Evolutionary conservation across 2,113 vertebrate genomes (phyloP).

Genomic region (Thomomys bottae): DNA sequence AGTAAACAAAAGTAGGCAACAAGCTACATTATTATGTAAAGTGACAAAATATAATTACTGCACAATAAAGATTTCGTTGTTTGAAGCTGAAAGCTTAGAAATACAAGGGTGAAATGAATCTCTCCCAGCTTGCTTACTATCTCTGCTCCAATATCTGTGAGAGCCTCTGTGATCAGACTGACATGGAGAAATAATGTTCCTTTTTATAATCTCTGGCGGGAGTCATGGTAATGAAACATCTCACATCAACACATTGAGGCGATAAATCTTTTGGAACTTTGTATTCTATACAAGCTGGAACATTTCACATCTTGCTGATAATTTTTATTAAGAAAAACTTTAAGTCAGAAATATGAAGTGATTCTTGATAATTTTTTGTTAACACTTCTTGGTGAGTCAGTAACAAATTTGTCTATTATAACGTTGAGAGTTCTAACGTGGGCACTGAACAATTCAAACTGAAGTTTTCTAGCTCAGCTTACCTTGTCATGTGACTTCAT

Average conservation of each 20-base stretch:
- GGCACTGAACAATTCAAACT: neutral
- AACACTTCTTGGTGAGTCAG: constrained; percentile 35
- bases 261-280: constrained; percentile 62
- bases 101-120: neutral
- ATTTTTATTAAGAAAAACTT: constrained; percentile 6
- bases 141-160: constrained; percentile 4
- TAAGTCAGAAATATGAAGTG: constrained; percentile 62
- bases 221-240: constrained; percentile 33
- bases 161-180: constrained; percentile 50
- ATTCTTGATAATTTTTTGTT: neutral
- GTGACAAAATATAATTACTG: constrained; percentile 75
- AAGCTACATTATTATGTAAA: constrained; percentile 66
- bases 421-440: neutral
- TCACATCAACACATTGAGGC: constrained; percentile 36
- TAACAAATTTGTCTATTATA: constrained; percentile 30
- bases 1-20: constrained; percentile 62
- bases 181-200: constrained; percentile 58
- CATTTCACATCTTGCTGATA: constrained; percentile 2
- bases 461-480: neutral
- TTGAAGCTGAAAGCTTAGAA: constrained; percentile 59
- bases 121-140: constrained; percentile 53
- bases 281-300: constrained; percentile 19
- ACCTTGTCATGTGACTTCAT: neutral
- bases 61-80: constrained; percentile 50
- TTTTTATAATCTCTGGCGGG: constrained; percentile 59